Evolutionary conservation across 64 coral and sea anemone species (phyloP), one percentile per base, ranked within the genome.

Genomic region (Pocillopora damicornis): DNA sequence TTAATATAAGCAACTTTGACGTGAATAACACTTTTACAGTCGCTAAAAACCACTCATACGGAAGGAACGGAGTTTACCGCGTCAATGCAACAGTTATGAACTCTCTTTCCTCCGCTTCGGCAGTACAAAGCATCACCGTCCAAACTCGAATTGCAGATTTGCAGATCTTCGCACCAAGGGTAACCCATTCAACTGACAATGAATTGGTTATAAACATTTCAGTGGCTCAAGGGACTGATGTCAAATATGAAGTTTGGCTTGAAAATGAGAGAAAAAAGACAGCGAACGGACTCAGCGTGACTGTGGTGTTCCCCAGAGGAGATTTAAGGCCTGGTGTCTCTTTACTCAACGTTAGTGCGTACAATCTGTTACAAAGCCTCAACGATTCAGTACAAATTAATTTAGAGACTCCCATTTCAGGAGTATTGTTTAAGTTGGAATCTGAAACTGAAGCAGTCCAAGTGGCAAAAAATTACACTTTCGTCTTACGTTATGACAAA

Each of bases 81-180:
- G 36, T 90, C 61, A 82, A 30, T 23, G 89, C 61, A 11, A 75
- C 57, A 11, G 79, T 68, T n/a, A 76, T 12, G 42, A 90, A 90
- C 63, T 37, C 14, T 26, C 73, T 90, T 34, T 76, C 35, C 57
- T 64, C 65, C 62, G 60, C 34, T 17, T 64, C 73, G 42, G 65
- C 59, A 59, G 14, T 13, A 17, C 62, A 59, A 36, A 42, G 15
- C 7, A n/a, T 90, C 18, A 75, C 18, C 23, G 60, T 85, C 0
- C 79, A 90, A 36, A 72, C 35, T 17, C 89, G 79, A 12, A 85
- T 90, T 15, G 59, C 10, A 59, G 79, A 59, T 30, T 58, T 90
- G 4, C 15, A 90, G 6, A 42, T 84, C 12, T 65, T 20, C 4
- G 57, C 14, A 7, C 86, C 86, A 62, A 2, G 63, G 75, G 81